Evolutionary conservation across 2,113 vertebrate species (phyloP).

Genomic region (Chelonoidis abingdonii): DNA sequence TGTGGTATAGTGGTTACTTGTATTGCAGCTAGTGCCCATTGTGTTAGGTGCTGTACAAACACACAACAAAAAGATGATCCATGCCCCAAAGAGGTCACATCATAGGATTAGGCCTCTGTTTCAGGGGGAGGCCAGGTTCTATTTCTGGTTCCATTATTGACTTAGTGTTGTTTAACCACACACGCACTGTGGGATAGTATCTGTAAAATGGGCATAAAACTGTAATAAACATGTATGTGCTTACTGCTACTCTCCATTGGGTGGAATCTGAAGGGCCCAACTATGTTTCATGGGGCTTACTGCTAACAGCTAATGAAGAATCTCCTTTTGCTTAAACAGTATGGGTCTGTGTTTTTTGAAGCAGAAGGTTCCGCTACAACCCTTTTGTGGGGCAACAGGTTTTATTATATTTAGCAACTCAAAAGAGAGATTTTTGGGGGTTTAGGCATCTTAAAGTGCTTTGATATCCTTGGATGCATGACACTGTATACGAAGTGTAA

Average conservation of each 20-base stretch:
- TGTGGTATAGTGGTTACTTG: not conserved
- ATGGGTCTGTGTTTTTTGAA: not conserved
- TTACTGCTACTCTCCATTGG: conserved; percentile 33
- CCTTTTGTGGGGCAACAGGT: not conserved
- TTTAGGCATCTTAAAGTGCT: not conserved
- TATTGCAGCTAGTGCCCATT: not conserved
- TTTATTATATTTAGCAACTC: not conserved
- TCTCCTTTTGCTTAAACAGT: not conserved
- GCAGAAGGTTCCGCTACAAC: not conserved
- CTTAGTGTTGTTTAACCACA: not conserved
- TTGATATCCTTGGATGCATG: not conserved
- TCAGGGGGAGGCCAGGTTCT: not conserved
- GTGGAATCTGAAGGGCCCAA: conserved; percentile 35
- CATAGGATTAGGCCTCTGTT: not conserved
- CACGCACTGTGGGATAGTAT: not conserved
- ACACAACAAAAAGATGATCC: not conserved
- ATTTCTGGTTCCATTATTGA: conserved; percentile 28
- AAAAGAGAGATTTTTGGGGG: not conserved
- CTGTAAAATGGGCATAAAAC: not conserved
- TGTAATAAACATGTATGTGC: not conserved
- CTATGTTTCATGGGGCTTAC: conserved; percentile 33
- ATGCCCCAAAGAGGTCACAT: not conserved
- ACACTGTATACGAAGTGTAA: not conserved
- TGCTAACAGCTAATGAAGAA: not conserved
- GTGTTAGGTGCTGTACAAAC: not conserved